These are phyloP conservation scores for Cephalopholis sonnerati DNA, from an alignment of 2,113 vertebrate genomes.

Conservation along the genomic window DNA sequence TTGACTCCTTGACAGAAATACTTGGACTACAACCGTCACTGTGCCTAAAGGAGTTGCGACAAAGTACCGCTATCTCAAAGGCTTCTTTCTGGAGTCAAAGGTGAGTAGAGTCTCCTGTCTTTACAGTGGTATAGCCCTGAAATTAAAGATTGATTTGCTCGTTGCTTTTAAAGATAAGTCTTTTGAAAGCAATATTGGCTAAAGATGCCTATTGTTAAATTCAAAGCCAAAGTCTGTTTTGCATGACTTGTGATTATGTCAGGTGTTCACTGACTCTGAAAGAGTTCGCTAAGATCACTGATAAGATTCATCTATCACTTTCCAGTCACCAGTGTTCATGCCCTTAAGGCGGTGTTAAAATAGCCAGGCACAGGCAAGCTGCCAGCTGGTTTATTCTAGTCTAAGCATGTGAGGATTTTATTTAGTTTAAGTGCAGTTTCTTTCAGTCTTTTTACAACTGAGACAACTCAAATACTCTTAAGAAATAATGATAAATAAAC, in stretches of 20 bases:
- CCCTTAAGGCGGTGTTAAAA: neutral
- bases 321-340: neutral
- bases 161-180: neutral
- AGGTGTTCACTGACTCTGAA: neutral
- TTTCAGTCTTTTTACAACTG: too few relatives aligned
- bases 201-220: neutral
- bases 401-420: neutral
- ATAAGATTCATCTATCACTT: neutral
- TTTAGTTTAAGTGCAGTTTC: too few relatives aligned
- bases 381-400: too few relatives aligned
- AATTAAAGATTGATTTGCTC: neutral
- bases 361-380: too few relatives aligned
- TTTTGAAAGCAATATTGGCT: neutral
- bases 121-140: too few relatives aligned
- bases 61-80: conserved; percentile 94
- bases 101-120: conserved; percentile 81
- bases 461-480: too few relatives aligned
- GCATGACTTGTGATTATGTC: neutral
- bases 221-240: neutral
- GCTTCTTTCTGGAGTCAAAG: conserved; percentile 93
- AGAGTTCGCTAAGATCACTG: neutral
- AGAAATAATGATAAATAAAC: too few relatives aligned
- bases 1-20: conserved; percentile 74
- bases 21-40: conserved; percentile 86
- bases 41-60: conserved; percentile 85